Percentiles rank a stretch among this genome's conserved stretches.
These are phyloP conservation scores for Erpetoichthys calabaricus DNA, from an alignment of 2,797 vertebrate genomes.

Conservation along the genomic window DNA sequence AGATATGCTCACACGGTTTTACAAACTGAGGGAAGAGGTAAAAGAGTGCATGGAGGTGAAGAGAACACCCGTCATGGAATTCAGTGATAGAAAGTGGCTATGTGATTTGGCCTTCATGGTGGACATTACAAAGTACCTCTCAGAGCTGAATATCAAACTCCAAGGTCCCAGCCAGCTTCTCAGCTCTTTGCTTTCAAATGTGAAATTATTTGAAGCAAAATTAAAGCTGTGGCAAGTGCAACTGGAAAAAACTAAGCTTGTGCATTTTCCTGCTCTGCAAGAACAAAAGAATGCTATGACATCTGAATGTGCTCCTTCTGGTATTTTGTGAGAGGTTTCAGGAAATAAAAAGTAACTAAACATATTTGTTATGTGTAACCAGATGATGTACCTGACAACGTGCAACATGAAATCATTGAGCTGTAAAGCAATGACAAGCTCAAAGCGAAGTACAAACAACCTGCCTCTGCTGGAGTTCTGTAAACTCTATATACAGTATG, in stretches of 20 bases:
- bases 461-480: neutral
- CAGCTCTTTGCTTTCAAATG: neutral
- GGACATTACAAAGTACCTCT: neutral
- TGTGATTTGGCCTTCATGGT: neutral
- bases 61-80: neutral
- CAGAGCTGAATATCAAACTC: neutral
- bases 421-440: neutral
- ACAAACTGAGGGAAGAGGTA: neutral
- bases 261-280: neutral
- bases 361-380: neutral
- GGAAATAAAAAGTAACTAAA: neutral
- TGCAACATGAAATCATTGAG: constrained; percentile 1
- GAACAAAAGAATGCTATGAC: neutral
- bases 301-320: neutral
- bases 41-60: neutral
- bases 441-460: neutral
- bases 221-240: neutral
- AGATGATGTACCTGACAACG: neutral
- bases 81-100: neutral
- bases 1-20: neutral
- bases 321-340: neutral
- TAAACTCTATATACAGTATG: too few relatives aligned
- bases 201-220: neutral
- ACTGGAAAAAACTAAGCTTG: neutral
- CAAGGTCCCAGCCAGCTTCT: neutral